These are phyloP conservation scores for Trisateles emortualis DNA, from an alignment of 2,888 invertebrate species.

Conservation along the genomic window DNA sequence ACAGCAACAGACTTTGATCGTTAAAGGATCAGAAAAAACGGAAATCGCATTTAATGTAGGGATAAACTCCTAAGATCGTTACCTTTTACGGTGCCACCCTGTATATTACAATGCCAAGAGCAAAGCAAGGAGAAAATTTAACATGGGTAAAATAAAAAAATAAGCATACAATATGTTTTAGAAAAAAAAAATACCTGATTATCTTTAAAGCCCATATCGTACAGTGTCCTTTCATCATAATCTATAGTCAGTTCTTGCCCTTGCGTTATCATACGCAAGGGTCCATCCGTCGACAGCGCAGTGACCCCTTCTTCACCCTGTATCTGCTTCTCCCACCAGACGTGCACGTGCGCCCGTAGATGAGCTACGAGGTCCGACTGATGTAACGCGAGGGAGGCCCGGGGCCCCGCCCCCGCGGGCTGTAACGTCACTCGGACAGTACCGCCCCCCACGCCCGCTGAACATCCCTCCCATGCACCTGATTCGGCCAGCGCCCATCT, in stretches of 20 bases:
- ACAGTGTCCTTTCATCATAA: constrained; percentile 95
- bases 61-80: no score
- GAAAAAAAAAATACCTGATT: constrained; percentile 90
- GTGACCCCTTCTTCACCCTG: constrained; percentile 83
- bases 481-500: constrained; percentile 96
- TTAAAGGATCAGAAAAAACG: no score
- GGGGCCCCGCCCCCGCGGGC: constrained; percentile 95
- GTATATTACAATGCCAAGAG: no score
- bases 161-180: no score
- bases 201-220: constrained; percentile 97
- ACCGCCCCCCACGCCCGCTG: constrained; percentile 80
- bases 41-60: no score
- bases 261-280: constrained; percentile 96
- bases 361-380: constrained; percentile 97
- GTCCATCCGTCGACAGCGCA: constrained; percentile 92
- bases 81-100: no score
- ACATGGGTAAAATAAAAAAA: no score
- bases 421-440: constrained; percentile 92
- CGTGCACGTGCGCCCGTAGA: constrained; percentile 96
- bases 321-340: constrained; percentile 95
- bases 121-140: no score
- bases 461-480: constrained; percentile 91
- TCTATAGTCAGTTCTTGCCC: constrained; percentile 97
- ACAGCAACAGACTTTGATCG: no score
- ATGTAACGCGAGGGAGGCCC: constrained; percentile 93